Percentiles rank a stretch among this genome's conserved stretches.
Conservation (phyloP, 2,888 invertebrate genomes). For the Lottia gigantea region DNA sequence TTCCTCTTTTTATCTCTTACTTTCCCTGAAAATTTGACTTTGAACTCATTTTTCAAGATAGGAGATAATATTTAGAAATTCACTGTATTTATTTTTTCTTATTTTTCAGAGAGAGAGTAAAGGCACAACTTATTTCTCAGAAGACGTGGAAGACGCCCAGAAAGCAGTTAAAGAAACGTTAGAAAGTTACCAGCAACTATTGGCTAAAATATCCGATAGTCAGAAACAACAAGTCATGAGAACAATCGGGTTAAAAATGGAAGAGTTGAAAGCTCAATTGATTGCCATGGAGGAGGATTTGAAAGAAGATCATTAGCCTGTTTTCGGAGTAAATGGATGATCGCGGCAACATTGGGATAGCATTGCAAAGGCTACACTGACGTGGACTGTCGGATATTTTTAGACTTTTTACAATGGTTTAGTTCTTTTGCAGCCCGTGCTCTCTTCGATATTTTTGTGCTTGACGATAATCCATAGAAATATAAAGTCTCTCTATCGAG, state of each 20-base stretch:
- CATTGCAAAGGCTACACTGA: too few relatives aligned
- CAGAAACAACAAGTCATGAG: slow-evolving; percentile 49
- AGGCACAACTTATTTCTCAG: slow-evolving; percentile 62
- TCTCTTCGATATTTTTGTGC: too few relatives aligned
- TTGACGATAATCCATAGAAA: too few relatives aligned
- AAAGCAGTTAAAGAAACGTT: slow-evolving; percentile 52
- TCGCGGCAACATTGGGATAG: too few relatives aligned
- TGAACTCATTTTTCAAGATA: too few relatives aligned
- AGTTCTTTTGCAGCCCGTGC: too few relatives aligned
- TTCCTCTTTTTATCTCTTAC: too few relatives aligned
- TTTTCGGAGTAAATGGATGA: too few relatives aligned
- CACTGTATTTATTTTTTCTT: slow-evolving; percentile 7
- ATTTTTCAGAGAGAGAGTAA: slow-evolving; percentile 50
- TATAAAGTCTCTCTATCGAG: too few relatives aligned
- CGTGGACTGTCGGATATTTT: too few relatives aligned
- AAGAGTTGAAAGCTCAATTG: slow-evolving; percentile 56
- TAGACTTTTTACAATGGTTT: too few relatives aligned
- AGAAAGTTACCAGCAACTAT: slow-evolving; percentile 46
- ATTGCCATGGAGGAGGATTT: slow-evolving; percentile 66
- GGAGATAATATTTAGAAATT: neutral
- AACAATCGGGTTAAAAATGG: slow-evolving; percentile 57
- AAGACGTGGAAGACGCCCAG: slow-evolving; percentile 61
- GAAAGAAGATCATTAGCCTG: slow-evolving; percentile 60
- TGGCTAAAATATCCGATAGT: slow-evolving; percentile 44
- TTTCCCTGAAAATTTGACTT: too few relatives aligned